Percentiles rank a stretch among this genome's conserved stretches.
Conservation (phyloP, 37 sponge, comb jelly and placozoan species). For the Chondrosia reniformis region DNA sequence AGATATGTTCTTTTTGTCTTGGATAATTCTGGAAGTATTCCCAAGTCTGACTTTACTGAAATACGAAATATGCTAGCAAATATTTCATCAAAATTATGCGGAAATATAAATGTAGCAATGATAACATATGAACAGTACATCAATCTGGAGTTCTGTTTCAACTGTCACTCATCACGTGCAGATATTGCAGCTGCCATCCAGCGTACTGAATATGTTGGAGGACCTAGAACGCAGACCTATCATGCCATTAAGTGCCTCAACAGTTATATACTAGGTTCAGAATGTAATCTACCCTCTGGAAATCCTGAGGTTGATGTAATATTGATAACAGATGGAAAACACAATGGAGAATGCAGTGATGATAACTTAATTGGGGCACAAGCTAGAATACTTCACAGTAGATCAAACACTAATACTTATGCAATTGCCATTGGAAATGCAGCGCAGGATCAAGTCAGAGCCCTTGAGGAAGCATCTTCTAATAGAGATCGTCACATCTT, state of each 20-base stretch:
- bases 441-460: neutral
- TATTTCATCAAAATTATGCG: constrained; percentile 6
- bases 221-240: constrained; percentile 8
- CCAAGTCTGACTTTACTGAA: neutral
- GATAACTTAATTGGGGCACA: neutral
- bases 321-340: constrained; percentile 29
- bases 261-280: neutral
- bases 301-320: constrained; percentile 34
- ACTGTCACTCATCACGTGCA: constrained; percentile 10
- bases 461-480: neutral
- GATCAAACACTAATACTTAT: constrained; percentile 17
- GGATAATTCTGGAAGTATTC: constrained; percentile 21
- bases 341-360: constrained; percentile 25
- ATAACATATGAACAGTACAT: constrained; percentile 11
- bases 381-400: constrained; percentile 11
- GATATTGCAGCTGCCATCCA: neutral
- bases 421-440: constrained; percentile 22
- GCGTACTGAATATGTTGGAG: neutral
- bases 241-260: constrained; percentile 37
- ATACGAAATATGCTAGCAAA: neutral
- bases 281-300: constrained; percentile 20
- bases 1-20: constrained; percentile 14
- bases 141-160: constrained; percentile 38
- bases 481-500: neutral
- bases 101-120: constrained; percentile 5